These are phyloP conservation scores for Labeo rohita DNA, from an alignment of 2,113 vertebrate genomes.

Conservation along the genomic window DNA sequence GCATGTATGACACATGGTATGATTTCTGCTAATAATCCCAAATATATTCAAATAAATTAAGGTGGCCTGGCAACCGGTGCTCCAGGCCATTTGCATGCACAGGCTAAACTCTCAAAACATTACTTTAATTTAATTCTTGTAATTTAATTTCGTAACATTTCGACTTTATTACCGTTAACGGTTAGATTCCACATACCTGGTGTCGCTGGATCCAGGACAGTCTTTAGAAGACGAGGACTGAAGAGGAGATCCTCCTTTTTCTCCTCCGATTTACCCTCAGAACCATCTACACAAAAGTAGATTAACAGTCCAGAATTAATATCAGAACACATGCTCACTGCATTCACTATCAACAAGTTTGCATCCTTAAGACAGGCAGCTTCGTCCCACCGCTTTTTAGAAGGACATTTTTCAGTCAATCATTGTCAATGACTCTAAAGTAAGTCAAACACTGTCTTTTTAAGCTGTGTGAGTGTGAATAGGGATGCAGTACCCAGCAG, in stretches of 20 bases:
- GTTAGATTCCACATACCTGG: constrained; percentile 75
- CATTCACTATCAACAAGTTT: not conserved
- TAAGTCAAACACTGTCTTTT: not conserved
- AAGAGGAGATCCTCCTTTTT: constrained; percentile 77
- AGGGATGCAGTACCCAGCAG: constrained; percentile 79
- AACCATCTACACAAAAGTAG: constrained; percentile 63
- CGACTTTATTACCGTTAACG: not conserved
- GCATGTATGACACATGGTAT: too few relatives aligned
- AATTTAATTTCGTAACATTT: too few relatives aligned
- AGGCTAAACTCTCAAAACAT: too few relatives aligned
- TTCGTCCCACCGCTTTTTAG: not conserved
- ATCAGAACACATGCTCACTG: not conserved
- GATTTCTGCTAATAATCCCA: too few relatives aligned
- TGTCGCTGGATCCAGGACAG: constrained; percentile 74
- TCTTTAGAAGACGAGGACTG: constrained; percentile 82
- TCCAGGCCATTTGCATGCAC: too few relatives aligned
- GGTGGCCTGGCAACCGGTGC: too few relatives aligned
- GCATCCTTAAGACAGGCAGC: not conserved
- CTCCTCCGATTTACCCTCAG: constrained; percentile 83
- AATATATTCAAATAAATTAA: too few relatives aligned
- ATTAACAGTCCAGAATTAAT: not conserved
- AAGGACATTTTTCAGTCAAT: not conserved
- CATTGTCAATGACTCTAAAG: not conserved
- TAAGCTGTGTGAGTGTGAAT: not conserved
- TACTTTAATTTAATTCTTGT: too few relatives aligned